Base-by-base conservation (phyloP, 2,797 vertebrate genomes). In the Melanotaenia boesemani region DNA sequence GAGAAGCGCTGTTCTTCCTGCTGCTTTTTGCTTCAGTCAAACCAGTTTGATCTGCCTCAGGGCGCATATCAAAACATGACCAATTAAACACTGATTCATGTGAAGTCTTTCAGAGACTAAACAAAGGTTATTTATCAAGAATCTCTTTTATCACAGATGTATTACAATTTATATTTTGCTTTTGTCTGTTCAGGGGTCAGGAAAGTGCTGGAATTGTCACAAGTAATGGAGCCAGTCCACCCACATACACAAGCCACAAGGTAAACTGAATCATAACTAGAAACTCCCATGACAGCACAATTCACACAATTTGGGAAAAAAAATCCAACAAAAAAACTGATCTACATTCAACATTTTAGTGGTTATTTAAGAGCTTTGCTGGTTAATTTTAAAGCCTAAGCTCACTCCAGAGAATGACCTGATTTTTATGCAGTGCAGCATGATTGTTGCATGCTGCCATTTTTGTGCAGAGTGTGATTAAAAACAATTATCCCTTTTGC, bases 141-240 rank as follows among this genome's bases (percentile, higher is more conserved):
- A 37, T 63, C 7, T n/a, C 11, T 59, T 6, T 39, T 37, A 39
- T 2, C 58, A 11, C 15, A 66, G 36, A 62, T 68, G 0, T 15
- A 34, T n/a, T 30, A 18, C 0, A 15, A 5, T 67, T 32, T 36
- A 10, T 13, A 13, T 54, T 8, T 32, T 44, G 15, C 32, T n/a
- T 24, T 28, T 84, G 83, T 86, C 55, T 71, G 83, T 57, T 56
- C 72, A 99, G 98, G 91, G 98, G 98, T 80, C 98, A 99, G 83
- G 98, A 99, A 89, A 98, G 98, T 63, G 98, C 98, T 56, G 98
- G 98, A 69, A 95, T 99, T 79, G 98, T 98, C 85, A 97, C 97
- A 54, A 97, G 98, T 86, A 95, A 98, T 93, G 98, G 98, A 80
- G 94, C 93, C 69, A 95, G 88, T 71, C 93, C 94, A 12, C 97